Conservation (phyloP, 2,888 invertebrate genomes). For the Boloria euphrosyne region DNA sequence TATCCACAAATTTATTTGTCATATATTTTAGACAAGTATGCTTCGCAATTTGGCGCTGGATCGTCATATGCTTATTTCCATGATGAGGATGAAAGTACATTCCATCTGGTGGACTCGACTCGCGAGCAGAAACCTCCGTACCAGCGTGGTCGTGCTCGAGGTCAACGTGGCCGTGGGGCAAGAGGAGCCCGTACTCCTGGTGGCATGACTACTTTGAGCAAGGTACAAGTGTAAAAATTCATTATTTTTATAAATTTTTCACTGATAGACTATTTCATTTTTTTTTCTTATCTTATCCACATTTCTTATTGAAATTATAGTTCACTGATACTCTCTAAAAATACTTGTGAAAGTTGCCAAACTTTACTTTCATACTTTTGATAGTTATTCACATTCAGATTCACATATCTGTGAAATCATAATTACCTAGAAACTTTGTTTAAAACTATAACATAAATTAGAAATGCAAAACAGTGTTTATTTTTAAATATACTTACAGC, state of each 20-base stretch:
- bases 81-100: constrained; percentile 99
- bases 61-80: constrained; percentile 99
- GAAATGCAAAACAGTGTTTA: not conserved
- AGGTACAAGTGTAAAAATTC: constrained; percentile 73
- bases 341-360: too few species aligned
- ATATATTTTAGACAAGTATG: constrained; percentile 88
- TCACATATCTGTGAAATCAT: too few species aligned
- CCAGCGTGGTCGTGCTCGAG: constrained; percentile 94
- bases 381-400: too few species aligned
- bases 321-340: too few species aligned
- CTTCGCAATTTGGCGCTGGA: constrained; percentile 95
- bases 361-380: too few species aligned
- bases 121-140: constrained; percentile 94
- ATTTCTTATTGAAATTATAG: too few species aligned
- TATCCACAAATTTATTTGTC: not conserved
- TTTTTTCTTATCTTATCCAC: too few species aligned
- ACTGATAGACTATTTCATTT: too few species aligned
- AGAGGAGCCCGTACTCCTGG: constrained; percentile 86
- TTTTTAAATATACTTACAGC: constrained; percentile 71
- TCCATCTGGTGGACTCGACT: constrained; percentile 98
- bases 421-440: too few species aligned
- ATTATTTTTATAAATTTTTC: too few species aligned
- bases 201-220: constrained; percentile 91
- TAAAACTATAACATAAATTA: too few species aligned
- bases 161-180: constrained; percentile 88